Evolutionary conservation across 2,797 vertebrate genomes (phyloP).

Genomic region (Catamblyrhynchus diadema): DNA sequence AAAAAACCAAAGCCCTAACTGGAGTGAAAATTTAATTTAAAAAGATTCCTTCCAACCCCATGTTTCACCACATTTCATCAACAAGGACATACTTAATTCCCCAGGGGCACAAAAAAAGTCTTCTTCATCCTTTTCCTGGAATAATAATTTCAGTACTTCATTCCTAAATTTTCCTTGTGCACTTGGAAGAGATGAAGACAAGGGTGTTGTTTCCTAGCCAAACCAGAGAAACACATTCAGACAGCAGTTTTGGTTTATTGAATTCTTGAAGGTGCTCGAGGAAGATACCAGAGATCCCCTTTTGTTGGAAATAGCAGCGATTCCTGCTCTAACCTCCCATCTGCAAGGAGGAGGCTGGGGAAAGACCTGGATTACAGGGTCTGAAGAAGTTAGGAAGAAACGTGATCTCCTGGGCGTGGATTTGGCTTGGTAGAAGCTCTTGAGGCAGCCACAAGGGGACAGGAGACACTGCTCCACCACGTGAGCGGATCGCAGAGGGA

Average conservation of each 20-base stretch:
- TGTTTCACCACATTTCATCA: neutral
- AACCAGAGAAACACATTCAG: slow-evolving; percentile 31
- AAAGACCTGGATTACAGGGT: neutral
- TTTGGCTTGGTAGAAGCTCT: neutral
- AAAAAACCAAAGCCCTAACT: neutral
- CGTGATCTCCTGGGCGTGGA: neutral
- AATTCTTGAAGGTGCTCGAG: neutral
- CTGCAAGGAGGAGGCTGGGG: neutral
- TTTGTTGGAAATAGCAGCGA: neutral
- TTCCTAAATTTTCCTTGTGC: neutral
- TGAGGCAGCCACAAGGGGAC: neutral
- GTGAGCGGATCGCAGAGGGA: neutral
- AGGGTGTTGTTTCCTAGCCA: neutral
- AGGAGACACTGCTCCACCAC: neutral
- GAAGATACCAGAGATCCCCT: neutral
- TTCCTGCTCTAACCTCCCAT: neutral
- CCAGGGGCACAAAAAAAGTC: neutral
- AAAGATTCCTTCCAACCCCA: neutral
- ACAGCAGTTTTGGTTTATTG: slow-evolving; percentile 13
- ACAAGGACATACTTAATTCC: neutral
- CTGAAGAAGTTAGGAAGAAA: neutral
- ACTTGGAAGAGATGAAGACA: neutral
- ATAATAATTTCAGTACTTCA: neutral
- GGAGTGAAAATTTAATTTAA: neutral
- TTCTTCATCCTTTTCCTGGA: neutral